Evolutionary conservation across 2,797 vertebrate species (phyloP).

Genomic region (Apogon talboti): DNA sequence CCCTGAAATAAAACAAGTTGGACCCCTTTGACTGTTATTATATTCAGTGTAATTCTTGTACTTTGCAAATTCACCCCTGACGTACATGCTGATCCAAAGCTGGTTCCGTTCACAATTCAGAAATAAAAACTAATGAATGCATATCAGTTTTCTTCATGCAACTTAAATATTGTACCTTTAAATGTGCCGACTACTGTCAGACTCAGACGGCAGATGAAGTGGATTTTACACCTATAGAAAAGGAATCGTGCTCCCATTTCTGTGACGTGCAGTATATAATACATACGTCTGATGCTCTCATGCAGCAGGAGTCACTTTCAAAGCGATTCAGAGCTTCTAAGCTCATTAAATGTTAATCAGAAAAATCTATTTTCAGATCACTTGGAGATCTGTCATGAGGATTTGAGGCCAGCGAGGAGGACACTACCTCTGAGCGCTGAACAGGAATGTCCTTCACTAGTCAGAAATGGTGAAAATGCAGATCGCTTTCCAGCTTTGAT

Average conservation of each 20-base stretch:
- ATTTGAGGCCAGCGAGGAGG: slow-evolving; percentile 79
- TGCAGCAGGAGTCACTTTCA: slow-evolving; percentile 80
- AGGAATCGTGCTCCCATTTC: slow-evolving; percentile 2
- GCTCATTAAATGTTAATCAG: slow-evolving; percentile 89
- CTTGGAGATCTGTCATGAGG: slow-evolving; percentile 83
- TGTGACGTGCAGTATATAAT: slow-evolving; percentile 50
- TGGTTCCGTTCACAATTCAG: too few species aligned
- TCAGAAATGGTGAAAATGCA: slow-evolving; percentile 4
- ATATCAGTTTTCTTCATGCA: too few species aligned
- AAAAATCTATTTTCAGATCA: slow-evolving; percentile 88
- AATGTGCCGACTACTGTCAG: neutral
- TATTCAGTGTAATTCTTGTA: too few species aligned
- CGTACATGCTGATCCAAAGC: too few species aligned
- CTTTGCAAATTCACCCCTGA: too few species aligned
- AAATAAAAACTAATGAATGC: too few species aligned
- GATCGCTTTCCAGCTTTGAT: slow-evolving; percentile 1
- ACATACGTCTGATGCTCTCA: slow-evolving; percentile 47
- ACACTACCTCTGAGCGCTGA: slow-evolving; percentile 61
- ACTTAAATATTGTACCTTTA: too few species aligned
- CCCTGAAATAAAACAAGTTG: too few species aligned
- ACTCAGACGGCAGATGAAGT: neutral
- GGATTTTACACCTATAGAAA: slow-evolving; percentile 13
- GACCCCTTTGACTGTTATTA: too few species aligned
- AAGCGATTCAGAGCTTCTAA: slow-evolving; percentile 81
- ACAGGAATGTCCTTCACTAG: slow-evolving; percentile 36